phyloP scores from a whole-genome alignment of 35 echinoderm and acorn worm genomes.

The Acanthaster planci region DNA sequence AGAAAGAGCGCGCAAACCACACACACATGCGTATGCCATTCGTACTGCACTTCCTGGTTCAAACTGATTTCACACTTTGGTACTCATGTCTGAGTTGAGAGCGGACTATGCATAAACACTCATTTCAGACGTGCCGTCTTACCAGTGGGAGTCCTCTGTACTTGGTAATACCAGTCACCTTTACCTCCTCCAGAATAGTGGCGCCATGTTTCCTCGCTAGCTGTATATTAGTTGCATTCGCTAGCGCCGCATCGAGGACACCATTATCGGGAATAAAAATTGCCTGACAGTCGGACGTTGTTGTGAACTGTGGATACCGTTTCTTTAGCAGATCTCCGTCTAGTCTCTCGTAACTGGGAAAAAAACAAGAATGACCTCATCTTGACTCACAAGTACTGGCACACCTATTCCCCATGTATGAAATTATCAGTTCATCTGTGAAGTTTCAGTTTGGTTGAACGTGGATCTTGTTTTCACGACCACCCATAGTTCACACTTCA shows the following conservation, averaged over 20 bases:
- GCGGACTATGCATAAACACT: too few species aligned
- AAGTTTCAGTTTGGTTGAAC: too few species aligned
- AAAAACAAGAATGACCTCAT: neutral
- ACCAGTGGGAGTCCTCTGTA: constrained; percentile 22
- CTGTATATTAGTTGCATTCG: constrained; percentile 75
- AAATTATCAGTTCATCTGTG: too few species aligned
- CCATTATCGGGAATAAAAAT: constrained; percentile 69
- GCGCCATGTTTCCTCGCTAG: constrained; percentile 76
- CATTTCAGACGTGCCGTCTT: neutral
- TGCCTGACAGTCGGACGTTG: constrained; percentile 31
- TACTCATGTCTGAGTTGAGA: too few species aligned
- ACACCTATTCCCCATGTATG: too few species aligned
- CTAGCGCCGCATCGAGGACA: constrained; percentile 70
- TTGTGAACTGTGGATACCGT: constrained; percentile 63
- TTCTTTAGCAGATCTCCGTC: constrained; percentile 45
- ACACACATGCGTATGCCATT: too few species aligned
- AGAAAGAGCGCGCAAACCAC: too few species aligned
- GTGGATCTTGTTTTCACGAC: neutral
- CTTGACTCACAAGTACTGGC: neutral
- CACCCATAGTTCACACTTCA: neutral
- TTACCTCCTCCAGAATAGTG: constrained; percentile 37
- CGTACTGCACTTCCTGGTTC: too few species aligned
- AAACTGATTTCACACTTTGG: too few species aligned
- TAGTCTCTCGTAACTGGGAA: constrained; percentile 52
- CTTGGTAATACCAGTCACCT: constrained; percentile 31